Conservation (phyloP, 2,888 invertebrate species). For the Tortrix viridana region DNA sequence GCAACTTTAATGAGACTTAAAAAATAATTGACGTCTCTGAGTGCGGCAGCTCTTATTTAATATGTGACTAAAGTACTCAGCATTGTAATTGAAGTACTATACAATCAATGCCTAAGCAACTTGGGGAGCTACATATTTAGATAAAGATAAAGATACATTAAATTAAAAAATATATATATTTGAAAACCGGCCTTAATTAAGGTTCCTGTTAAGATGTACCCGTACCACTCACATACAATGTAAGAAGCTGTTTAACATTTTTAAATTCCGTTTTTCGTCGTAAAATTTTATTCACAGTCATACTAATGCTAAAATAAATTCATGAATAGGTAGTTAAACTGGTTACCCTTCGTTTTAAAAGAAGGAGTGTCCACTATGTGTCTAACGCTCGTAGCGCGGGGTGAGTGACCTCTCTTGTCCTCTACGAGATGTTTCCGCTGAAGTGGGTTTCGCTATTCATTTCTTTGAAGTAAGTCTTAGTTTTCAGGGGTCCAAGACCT, state of each 20-base stretch:
- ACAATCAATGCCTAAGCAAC: too few species aligned
- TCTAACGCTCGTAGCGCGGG: constrained; percentile 54
- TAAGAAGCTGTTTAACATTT: constrained; percentile 1
- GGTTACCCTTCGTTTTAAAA: constrained; percentile 5
- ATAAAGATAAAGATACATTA: too few species aligned
- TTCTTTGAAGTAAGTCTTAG: constrained; percentile 46
- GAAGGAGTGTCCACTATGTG: constrained; percentile 50
- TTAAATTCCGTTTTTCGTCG: constrained; percentile 3
- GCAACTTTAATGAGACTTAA: too few species aligned
- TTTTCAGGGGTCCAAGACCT: constrained; percentile 38
- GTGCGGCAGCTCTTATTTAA: too few species aligned
- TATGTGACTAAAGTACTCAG: too few species aligned
- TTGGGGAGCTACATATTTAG: too few species aligned
- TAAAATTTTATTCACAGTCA: not conserved
- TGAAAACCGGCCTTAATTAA: too few species aligned
- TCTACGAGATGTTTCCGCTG: constrained; percentile 60
- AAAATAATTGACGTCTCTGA: too few species aligned
- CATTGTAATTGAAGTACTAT: too few species aligned
- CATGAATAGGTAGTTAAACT: not conserved
- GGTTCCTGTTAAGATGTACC: too few species aligned
- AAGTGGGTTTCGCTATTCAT: constrained; percentile 59
- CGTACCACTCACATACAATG: not conserved
- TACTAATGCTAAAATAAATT: not conserved
- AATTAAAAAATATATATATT: too few species aligned
- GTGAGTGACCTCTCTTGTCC: constrained; percentile 76